Evolutionary conservation across 2,888 invertebrate species (phyloP).

Genomic region (Lamellibrachia columna): DNA sequence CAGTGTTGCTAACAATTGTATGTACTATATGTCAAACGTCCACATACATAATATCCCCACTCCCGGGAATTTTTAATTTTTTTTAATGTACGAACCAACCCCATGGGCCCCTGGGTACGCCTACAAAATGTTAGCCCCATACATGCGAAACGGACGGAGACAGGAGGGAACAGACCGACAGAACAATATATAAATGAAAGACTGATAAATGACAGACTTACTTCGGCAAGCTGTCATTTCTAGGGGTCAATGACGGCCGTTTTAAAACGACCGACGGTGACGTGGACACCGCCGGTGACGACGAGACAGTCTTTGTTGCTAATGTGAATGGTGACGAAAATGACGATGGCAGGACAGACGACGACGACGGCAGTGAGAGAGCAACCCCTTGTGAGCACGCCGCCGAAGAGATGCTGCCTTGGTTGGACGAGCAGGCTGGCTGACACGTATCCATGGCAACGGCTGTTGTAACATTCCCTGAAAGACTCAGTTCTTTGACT

Average conservation of each 20-base stretch:
- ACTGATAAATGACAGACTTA: background rate
- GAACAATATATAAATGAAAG: too few relatives aligned
- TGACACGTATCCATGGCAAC: conserved; percentile 19
- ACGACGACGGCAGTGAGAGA: background rate
- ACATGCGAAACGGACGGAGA: too few relatives aligned
- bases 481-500: conserved; percentile 6
- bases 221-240: conserved; percentile 11
- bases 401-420: background rate
- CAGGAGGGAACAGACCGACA: too few relatives aligned
- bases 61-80: too few relatives aligned
- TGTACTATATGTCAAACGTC: too few relatives aligned
- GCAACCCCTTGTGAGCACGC: background rate
- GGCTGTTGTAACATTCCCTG: background rate
- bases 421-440: background rate
- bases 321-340: background rate
- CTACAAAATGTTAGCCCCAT: too few relatives aligned
- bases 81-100: too few relatives aligned
- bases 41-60: too few relatives aligned
- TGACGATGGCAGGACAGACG: background rate
- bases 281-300: background rate
- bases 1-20: too few relatives aligned
- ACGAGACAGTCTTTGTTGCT: background rate
- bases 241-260: background rate
- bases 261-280: conserved; percentile 6
- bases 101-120: too few relatives aligned